Base-by-base conservation (phyloP, 64 coral and sea anemone species). In the Orbicella faveolata region DNA sequence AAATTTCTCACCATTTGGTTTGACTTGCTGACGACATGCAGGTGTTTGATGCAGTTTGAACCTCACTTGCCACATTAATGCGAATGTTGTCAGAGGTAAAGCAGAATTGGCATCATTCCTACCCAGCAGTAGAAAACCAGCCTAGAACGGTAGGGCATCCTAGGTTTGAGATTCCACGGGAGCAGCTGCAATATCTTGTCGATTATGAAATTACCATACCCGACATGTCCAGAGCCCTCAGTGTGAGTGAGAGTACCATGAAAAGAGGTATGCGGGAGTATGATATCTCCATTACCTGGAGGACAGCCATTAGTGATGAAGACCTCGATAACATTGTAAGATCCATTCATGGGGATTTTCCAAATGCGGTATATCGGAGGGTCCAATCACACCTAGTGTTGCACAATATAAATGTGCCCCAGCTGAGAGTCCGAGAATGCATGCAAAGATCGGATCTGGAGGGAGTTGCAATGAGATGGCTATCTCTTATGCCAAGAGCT, bases 371-470 rank as follows among this genome's bases (percentile, higher is more conserved):
- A 16, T 93, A 88, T 76, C 84, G 85, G n/a, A 79, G 83, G 48
- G 61, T 92, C 6, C 63, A 87, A 18, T 87, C 76, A 9, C 76
- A 85, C 53, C 90, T 91, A 3, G n/a, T 36, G 34, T 21, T 48
- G 30, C 44, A 61, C 10, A 59, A 20, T 48, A 78, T 92, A 17
- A 87, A 65, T n/a, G 82, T 92, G 11, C 13, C 90, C 1, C 81
- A 87, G 57, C 13, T 70, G 33, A 86, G 90, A 63, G 54, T 85
- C 61, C 17, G 81, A 8, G 90, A 78, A 83, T 92, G 41, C 23
- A 77, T 92, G 81, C 81, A 87, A 54, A 84, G 81, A 79, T 70
- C 62, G 34, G 90, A 92, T 75, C 90, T 57, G 57, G 90, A 86
- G 23, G 82, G 74, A 44, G 74, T 92, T 15, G 82, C 90, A 6